phyloP scores from a whole-genome alignment of 2,113 vertebrate genomes.

The Megaceryle torquata region DNA sequence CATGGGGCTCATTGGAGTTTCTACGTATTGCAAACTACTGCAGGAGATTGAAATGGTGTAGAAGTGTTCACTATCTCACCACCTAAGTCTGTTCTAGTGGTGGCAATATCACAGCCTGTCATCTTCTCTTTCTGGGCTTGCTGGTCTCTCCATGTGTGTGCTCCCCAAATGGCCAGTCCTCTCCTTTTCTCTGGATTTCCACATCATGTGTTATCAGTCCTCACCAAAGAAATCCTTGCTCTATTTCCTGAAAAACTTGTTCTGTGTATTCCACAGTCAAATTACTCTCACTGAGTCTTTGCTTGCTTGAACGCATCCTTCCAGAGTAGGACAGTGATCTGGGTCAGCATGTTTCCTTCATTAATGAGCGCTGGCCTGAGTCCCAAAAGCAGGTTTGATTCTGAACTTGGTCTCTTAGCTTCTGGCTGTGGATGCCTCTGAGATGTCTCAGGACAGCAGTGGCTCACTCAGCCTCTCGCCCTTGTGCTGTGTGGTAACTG shows the following conservation, averaged over 20 bases:
- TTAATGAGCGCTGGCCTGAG: not conserved
- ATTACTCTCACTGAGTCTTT: not conserved
- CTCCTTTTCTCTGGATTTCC: not conserved
- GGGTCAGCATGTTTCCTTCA: not conserved
- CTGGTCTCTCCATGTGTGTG: not conserved
- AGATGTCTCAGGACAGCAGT: not conserved
- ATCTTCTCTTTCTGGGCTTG: not conserved
- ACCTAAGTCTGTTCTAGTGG: not conserved
- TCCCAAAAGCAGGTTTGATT: not conserved
- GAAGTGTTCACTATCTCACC: not conserved
- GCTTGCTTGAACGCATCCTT: not conserved
- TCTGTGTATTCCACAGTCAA: not conserved
- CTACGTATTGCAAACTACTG: not conserved
- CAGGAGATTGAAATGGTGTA: not conserved
- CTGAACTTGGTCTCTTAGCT: not conserved
- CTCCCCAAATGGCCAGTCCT: not conserved
- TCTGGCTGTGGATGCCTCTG: not conserved
- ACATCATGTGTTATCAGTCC: not conserved
- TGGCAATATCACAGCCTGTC: not conserved
- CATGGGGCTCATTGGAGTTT: not conserved
- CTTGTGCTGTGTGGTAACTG: not conserved
- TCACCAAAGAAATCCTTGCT: not conserved
- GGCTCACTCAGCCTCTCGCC: not conserved
- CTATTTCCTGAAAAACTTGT: not conserved
- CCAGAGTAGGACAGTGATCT: not conserved